Conservation (phyloP, 2,888 invertebrate species). For the Megamerina dolium region DNA sequence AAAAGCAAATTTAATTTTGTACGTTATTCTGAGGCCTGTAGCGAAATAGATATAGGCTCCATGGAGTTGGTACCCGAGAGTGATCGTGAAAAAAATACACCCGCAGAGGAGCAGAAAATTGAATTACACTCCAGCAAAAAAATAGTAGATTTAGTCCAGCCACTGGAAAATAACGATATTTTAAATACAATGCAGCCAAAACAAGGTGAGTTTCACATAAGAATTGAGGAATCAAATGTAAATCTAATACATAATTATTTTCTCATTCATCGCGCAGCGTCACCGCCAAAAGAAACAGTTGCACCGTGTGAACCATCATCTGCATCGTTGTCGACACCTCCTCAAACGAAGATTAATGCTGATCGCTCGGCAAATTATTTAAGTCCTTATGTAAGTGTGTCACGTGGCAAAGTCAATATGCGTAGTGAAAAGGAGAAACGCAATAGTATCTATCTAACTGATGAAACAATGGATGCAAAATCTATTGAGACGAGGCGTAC, state of each 20-base stretch:
- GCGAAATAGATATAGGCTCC: no score
- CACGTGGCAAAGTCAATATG: constrained; percentile 53
- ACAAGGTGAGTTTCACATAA: not conserved
- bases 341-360: constrained; percentile 3
- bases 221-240: not conserved
- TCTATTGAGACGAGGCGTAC: constrained; percentile 22
- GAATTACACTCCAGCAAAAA: no score
- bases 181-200: not conserved
- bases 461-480: not conserved
- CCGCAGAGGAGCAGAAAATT: not conserved
- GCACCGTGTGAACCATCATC: not conserved
- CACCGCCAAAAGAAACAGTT: constrained; percentile 5
- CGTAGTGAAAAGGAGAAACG: constrained; percentile 49
- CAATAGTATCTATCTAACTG: constrained; percentile 33
- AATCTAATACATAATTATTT: not conserved
- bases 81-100: constrained; percentile 7
- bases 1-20: constrained; percentile 27
- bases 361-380: constrained; percentile 31
- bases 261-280: constrained; percentile 3
- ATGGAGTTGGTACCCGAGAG: no score
- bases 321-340: no score
- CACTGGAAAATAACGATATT: not conserved
- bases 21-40: constrained; percentile 25
- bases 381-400: constrained; percentile 52
- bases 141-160: no score